Base-by-base conservation (phyloP, 2,888 invertebrate genomes). In the Noctua comes region DNA sequence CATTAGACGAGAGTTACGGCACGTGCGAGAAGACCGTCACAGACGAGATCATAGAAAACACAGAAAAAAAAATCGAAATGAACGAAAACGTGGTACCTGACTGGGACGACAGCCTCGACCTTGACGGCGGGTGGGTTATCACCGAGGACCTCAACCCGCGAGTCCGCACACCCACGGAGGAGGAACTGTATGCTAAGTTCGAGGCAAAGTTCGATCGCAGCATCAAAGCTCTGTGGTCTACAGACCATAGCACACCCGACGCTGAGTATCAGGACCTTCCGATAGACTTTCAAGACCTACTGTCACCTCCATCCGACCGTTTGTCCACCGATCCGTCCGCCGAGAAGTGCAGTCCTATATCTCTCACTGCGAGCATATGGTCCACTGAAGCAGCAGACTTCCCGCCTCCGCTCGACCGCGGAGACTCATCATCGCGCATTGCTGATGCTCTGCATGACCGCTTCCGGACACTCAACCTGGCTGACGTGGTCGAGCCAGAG, bases 121-220 rank as follows among this genome's bases (percentile, higher is more conserved):
- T 95, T 43, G 93, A 91, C 77, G 87, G 93, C 57, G 94, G 92
- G 75, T 96, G 97, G 96, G 91, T 93, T 82, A 90, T 95, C 76
- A 88, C 93, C 8, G 95, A 95, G 43, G 94, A 94, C 77, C 89
- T 93, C 10, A 91, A 91, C 40, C 93, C 94, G 48, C 92, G 93
- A 79, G 93, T 91, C 24, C 92, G 92, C 76, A 91, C 94, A 62
- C 96, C 96, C 27, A 90, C 92, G 88, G 97, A 97, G 89, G 95
- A 96, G 86, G 96, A 97, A 90, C 93, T 97, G 77, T 97, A 97
- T 88, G 97, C 97, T 7, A 97, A 97, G 88, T 97, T 98, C 89
- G 97, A 97, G 91, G 97, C 98, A 13, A 98, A 98, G 93, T 98
- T 98, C 92, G 97, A 98, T 92, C 97, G 97, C 86, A 97, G 97